phyloP scores from a whole-genome alignment of 1,140 invertebrate species.

The Pachypeltis micranthus region DNA sequence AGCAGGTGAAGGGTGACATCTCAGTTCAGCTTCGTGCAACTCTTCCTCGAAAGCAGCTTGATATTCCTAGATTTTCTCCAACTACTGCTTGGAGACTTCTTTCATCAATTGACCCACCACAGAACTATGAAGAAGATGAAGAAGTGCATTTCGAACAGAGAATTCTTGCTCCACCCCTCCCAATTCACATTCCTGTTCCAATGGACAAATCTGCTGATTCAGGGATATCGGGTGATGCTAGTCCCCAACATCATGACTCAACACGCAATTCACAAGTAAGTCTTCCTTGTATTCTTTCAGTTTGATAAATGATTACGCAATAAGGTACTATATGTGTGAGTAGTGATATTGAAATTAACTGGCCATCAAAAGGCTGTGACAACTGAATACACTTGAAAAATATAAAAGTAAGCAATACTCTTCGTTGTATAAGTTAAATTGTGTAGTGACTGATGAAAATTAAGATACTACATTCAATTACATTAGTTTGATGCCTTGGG shows the following conservation, averaged over 20 bases:
- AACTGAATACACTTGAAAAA: too few species aligned
- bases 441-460: too few species aligned
- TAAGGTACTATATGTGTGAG: too few species aligned
- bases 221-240: slow-evolving; percentile 62
- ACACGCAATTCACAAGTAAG: slow-evolving; percentile 28
- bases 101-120: slow-evolving; percentile 35
- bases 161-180: slow-evolving; percentile 41
- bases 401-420: too few species aligned
- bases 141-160: slow-evolving; percentile 40
- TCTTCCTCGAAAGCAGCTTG: slow-evolving; percentile 58
- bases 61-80: slow-evolving; percentile 66
- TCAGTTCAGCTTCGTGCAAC: slow-evolving; percentile 59
- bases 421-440: too few species aligned
- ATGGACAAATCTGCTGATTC: slow-evolving; percentile 63
- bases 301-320: too few species aligned
- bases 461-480: too few species aligned
- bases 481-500: too few species aligned
- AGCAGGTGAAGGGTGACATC: slow-evolving; percentile 41
- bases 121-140: slow-evolving; percentile 31
- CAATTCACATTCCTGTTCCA: slow-evolving; percentile 16
- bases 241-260: slow-evolving; percentile 34
- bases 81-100: slow-evolving; percentile 68
- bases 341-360: too few species aligned
- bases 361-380: too few species aligned
- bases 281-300: neutral